phyloP scores from a whole-genome alignment of 2,797 vertebrate species.

The Spinus pinus region DNA sequence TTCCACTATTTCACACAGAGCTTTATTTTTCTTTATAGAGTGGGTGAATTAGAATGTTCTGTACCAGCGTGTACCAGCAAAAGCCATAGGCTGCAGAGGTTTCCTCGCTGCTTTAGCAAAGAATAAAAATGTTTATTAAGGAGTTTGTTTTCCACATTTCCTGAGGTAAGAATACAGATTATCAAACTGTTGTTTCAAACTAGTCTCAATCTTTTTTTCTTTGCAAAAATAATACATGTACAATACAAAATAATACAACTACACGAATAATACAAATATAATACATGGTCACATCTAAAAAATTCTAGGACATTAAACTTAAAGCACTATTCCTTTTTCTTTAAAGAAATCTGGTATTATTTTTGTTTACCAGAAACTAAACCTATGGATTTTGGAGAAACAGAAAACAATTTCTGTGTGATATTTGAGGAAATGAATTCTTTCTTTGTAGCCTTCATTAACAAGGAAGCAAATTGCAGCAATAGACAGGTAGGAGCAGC shows the following conservation, averaged over 20 bases:
- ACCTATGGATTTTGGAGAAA: not conserved
- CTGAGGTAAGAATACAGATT: not conserved
- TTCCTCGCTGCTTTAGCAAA: not conserved
- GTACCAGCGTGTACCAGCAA: not conserved
- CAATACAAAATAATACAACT: not conserved
- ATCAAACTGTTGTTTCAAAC: not conserved
- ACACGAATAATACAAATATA: not conserved
- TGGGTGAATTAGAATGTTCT: conserved; percentile 19
- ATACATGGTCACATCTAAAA: not conserved
- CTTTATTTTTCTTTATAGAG: conserved; percentile 30
- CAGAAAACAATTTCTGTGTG: not conserved
- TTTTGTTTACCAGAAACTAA: not conserved
- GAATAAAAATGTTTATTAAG: not conserved
- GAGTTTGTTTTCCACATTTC: not conserved
- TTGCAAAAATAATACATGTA: not conserved
- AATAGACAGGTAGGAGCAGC: not conserved
- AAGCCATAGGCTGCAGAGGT: not conserved
- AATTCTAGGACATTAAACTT: not conserved
- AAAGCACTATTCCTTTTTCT: not conserved
- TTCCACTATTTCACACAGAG: not conserved
- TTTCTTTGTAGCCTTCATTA: not conserved
- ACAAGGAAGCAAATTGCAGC: not conserved
- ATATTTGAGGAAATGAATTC: not conserved
- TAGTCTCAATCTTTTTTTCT: not conserved
- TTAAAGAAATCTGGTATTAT: not conserved